Evolutionary conservation across 2,888 invertebrate genomes (phyloP).

Genomic region (Diarsia brunnea): DNA sequence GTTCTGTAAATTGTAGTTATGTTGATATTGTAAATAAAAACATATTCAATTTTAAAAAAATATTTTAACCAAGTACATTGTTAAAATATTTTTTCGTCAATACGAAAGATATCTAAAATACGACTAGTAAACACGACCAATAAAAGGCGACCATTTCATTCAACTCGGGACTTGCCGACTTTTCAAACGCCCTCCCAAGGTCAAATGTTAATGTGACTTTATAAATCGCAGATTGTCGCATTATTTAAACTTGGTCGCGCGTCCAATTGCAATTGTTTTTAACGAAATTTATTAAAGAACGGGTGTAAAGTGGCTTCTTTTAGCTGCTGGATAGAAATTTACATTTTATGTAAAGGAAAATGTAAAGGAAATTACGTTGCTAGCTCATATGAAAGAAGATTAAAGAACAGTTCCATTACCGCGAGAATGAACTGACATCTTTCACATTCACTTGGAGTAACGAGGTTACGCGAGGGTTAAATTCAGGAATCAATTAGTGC

Average conservation of each 20-base stretch:
- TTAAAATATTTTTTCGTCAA: too few species aligned
- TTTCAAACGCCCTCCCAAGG: conserved; percentile 46
- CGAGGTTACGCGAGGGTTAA: conserved; percentile 71
- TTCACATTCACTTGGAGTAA: conserved; percentile 47
- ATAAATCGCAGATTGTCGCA: conserved; percentile 56
- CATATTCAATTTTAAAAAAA: too few species aligned
- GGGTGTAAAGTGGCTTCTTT: conserved; percentile 22
- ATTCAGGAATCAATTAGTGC: conserved; percentile 82
- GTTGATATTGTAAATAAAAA: too few species aligned
- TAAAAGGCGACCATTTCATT: conserved; percentile 38
- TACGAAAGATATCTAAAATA: conserved; percentile 19
- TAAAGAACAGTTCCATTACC: conserved; percentile 21
- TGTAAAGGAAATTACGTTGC: conserved; percentile 5
- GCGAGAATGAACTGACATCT: conserved; percentile 36
- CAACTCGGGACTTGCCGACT: conserved; percentile 26
- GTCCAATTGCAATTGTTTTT: conserved; percentile 49
- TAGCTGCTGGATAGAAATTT: conserved; percentile 6
- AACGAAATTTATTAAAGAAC: conserved; percentile 34
- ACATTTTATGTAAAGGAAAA: not conserved
- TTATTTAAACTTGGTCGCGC: conserved; percentile 51
- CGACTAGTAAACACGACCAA: conserved; percentile 26
- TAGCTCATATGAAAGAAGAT: conserved; percentile 4
- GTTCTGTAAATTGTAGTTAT: too few species aligned
- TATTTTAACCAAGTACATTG: too few species aligned
- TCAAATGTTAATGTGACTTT: conserved; percentile 53